phyloP scores from a whole-genome alignment of 2,113 vertebrate genomes.

The Notarius lentiginosus region DNA sequence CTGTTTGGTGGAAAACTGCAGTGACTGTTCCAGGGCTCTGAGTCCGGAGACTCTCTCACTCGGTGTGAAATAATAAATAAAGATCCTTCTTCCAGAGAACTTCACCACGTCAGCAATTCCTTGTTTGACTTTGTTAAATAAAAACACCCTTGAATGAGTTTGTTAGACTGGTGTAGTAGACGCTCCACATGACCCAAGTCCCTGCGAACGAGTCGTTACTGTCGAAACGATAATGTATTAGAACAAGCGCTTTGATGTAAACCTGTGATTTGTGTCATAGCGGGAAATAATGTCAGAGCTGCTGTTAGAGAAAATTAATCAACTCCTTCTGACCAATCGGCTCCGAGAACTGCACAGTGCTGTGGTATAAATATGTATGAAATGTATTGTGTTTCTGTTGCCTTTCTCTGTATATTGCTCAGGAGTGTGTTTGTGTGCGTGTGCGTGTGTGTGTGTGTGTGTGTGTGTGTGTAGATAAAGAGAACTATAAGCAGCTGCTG shows the following conservation, averaged over 20 bases:
- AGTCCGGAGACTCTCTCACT: background rate
- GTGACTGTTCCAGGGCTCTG: background rate
- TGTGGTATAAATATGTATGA: background rate
- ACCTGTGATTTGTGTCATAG: background rate
- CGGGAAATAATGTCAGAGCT: background rate
- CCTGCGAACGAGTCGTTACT: background rate
- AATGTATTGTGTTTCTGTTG: background rate
- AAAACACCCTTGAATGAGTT: no score
- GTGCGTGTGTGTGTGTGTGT: background rate
- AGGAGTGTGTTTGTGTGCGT: background rate
- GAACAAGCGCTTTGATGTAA: background rate
- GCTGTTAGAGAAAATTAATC: no score
- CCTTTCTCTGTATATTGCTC: background rate
- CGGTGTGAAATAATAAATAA: no score
- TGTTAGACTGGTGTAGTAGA: no score
- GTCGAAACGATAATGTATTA: background rate
- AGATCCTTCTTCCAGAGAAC: background rate
- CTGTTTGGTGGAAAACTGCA: background rate
- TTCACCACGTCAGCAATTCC: background rate
- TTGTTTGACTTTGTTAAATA: no score
- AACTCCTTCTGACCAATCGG: background rate
- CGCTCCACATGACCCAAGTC: no score
- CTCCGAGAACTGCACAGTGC: background rate
- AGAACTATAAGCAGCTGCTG: conserved; percentile 88
- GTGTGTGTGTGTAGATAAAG: conserved; percentile 74